Evolutionary conservation across 2,113 vertebrate genomes (phyloP).

Genomic region (Vicugna pacos): DNA sequence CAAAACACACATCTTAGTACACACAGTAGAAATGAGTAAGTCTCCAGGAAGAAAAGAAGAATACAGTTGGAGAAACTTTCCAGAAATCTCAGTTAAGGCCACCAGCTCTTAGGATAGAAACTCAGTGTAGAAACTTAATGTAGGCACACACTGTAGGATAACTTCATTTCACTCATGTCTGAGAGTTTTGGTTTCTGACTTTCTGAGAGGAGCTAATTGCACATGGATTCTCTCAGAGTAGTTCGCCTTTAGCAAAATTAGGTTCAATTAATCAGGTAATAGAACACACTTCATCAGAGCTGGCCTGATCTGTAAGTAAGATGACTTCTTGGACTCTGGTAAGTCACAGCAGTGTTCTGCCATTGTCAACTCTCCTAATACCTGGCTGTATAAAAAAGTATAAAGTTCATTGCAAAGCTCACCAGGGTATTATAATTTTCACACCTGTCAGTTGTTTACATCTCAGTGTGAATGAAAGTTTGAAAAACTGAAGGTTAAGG

Average conservation of each 20-base stretch:
- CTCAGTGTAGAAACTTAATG: background rate
- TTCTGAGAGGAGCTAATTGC: background rate
- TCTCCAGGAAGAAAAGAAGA: background rate
- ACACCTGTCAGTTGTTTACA: background rate
- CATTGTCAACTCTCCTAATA: background rate
- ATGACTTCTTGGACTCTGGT: background rate
- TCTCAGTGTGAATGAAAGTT: background rate
- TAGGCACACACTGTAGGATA: background rate
- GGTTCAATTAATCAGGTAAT: background rate
- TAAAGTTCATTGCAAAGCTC: conserved; percentile 19
- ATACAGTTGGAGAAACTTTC: background rate
- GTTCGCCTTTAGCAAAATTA: background rate
- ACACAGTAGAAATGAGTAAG: background rate
- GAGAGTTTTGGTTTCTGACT: conserved; percentile 1
- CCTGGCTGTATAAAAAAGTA: background rate
- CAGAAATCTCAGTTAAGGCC: background rate
- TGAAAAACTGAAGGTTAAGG: background rate
- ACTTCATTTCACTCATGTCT: background rate
- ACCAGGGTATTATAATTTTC: background rate
- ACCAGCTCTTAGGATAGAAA: background rate
- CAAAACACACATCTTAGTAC: background rate
- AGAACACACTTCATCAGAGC: background rate
- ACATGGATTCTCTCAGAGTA: background rate
- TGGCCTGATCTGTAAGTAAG: background rate
- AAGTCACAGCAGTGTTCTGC: background rate